Evolutionary conservation across 2,797 vertebrate species (phyloP).

Genomic region (Coendou prehensilis): DNA sequence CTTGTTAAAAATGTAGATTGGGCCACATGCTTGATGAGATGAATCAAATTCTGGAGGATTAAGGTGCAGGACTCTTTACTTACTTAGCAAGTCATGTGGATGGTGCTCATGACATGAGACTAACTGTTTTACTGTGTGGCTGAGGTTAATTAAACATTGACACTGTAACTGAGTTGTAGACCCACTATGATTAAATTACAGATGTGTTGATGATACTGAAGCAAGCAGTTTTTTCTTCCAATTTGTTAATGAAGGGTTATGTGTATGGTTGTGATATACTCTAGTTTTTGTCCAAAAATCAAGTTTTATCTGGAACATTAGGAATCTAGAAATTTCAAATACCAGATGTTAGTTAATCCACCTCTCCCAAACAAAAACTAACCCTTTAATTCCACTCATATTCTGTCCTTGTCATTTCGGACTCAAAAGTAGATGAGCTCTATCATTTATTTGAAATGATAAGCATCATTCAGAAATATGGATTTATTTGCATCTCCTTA

Average conservation of each 20-base stretch:
- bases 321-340: constrained; percentile 48
- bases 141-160: constrained; percentile 30
- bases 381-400: neutral
- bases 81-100: neutral
- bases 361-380: constrained; percentile 26
- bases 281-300: constrained; percentile 37
- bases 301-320: constrained; percentile 31
- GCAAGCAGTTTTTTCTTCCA: neutral
- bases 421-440: neutral
- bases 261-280: constrained; percentile 51
- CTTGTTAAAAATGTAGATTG: constrained; percentile 4
- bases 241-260: constrained; percentile 3
- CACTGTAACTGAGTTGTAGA: neutral
- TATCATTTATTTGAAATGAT: constrained; percentile 55
- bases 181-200: constrained; percentile 37
- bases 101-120: neutral
- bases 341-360: neutral
- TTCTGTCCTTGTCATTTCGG: neutral
- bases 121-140: neutral
- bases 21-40: neutral
- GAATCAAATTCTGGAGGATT: neutral
- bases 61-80: neutral
- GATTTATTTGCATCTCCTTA: neutral
- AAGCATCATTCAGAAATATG: constrained; percentile 23
- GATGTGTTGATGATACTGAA: neutral